Conservation (phyloP, 2,888 invertebrate genomes). For the Crepidodera aurea region DNA sequence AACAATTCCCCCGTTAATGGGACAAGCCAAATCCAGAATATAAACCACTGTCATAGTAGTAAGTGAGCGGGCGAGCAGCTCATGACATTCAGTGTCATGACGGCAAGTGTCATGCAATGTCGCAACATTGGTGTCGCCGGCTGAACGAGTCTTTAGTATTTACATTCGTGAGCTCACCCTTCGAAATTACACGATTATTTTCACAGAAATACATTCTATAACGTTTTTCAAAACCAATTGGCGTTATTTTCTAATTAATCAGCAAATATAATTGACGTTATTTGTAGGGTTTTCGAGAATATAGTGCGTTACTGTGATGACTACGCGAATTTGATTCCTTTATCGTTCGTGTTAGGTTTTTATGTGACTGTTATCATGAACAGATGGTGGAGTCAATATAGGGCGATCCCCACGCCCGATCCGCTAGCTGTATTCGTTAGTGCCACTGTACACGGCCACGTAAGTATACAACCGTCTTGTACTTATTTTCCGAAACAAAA, state of each 20-base stretch:
- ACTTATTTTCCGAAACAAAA: no score
- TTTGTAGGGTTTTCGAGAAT: slow-evolving; percentile 78
- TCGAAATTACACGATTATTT: no score
- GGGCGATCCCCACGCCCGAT: slow-evolving; percentile 85
- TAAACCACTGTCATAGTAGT: no score
- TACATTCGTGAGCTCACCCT: no score
- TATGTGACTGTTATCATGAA: slow-evolving; percentile 93
- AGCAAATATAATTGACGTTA: slow-evolving; percentile 17
- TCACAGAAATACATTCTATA: no score
- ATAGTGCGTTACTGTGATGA: slow-evolving; percentile 85
- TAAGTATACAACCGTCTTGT: slow-evolving; percentile 58
- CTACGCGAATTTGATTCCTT: slow-evolving; percentile 86
- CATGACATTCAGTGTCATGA: no score
- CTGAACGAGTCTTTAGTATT: no score
- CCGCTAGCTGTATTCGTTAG: slow-evolving; percentile 87
- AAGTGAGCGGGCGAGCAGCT: no score
- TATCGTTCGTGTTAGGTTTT: slow-evolving; percentile 93
- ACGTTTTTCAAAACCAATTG: neutral
- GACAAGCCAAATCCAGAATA: no score
- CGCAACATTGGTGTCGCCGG: no score
- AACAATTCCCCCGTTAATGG: no score
- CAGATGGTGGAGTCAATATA: slow-evolving; percentile 91
- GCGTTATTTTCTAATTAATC: neutral
- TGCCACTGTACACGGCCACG: slow-evolving; percentile 82
- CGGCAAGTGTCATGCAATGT: no score